A percentile compares a stretch with the other conserved stretches of the same genome.
Evolutionary conservation across 1,140 invertebrate species (phyloP).

Genomic region (Nixonia krombeini): DNA sequence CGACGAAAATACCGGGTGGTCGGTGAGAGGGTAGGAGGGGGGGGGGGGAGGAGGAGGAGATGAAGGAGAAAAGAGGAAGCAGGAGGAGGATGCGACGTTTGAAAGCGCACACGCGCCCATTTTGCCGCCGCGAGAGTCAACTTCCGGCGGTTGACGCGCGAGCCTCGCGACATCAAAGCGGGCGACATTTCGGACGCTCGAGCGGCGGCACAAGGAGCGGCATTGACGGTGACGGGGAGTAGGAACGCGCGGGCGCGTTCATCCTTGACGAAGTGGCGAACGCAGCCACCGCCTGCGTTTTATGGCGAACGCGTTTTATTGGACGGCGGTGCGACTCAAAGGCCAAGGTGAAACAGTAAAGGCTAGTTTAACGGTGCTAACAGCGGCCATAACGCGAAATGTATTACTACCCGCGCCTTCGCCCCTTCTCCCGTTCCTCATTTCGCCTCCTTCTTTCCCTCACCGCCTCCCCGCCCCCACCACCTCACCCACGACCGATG

Average conservation of each 20-base stretch:
- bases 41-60: too few species aligned
- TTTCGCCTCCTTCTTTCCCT: slow-evolving; percentile 17
- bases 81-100: background rate
- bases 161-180: slow-evolving; percentile 42
- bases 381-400: slow-evolving; percentile 63
- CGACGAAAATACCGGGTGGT: too few species aligned
- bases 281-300: slow-evolving; percentile 51
- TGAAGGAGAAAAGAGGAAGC: background rate
- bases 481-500: slow-evolving; percentile 4
- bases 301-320: slow-evolving; percentile 66
- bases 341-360: slow-evolving; percentile 65
- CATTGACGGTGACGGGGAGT: background rate
- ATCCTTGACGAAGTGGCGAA: slow-evolving; percentile 30
- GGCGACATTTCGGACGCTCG: slow-evolving; percentile 44
- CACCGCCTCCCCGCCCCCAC: slow-evolving; percentile 5
- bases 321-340: slow-evolving; percentile 63
- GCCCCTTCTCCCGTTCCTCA: background rate
- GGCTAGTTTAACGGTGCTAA: slow-evolving; percentile 69
- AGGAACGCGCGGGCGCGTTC: slow-evolving; percentile 31
- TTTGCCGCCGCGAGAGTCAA: slow-evolving; percentile 43
- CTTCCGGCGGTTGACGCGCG: slow-evolving; percentile 26
- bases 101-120: slow-evolving; percentile 26
- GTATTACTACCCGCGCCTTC: slow-evolving; percentile 46
- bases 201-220: slow-evolving; percentile 1
- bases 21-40: too few species aligned